Percentiles rank a stretch among this genome's conserved stretches.
phyloP scores from a whole-genome alignment of 2,113 vertebrate species.

The Cryptomyrus ogoouensis region DNA sequence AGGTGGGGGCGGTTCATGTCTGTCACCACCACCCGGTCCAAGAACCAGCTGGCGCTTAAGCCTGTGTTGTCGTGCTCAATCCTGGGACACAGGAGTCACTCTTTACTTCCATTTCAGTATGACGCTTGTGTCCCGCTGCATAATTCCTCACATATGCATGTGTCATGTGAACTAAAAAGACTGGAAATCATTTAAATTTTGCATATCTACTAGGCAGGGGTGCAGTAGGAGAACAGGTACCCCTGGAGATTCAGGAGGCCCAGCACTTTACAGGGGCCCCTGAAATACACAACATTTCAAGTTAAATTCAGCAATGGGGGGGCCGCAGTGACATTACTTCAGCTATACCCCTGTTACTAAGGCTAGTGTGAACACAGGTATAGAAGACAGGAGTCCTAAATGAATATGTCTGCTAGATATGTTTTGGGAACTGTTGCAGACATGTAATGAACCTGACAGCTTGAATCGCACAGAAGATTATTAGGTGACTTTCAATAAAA shows the following conservation, averaged over 20 bases:
- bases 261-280: neutral
- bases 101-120: neutral
- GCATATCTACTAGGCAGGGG: neutral
- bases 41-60: conserved; percentile 85
- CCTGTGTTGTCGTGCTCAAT: conserved; percentile 96
- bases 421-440: neutral
- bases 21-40: conserved; percentile 81
- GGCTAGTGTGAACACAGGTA: neutral
- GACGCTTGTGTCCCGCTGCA: neutral
- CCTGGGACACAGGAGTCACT: conserved; percentile 49
- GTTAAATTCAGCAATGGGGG: neutral
- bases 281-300: neutral
- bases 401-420: neutral
- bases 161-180: neutral
- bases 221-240: neutral
- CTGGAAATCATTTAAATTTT: neutral
- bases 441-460: neutral
- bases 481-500: neutral
- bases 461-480: neutral
- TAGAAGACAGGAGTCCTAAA: neutral
- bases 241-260: neutral
- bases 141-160: neutral
- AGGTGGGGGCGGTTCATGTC: conserved; percentile 93
- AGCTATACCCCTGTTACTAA: neutral
- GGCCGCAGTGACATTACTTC: neutral